Conservation (phyloP, 2,797 vertebrate genomes). For the Enteromius paludinosus region DNA sequence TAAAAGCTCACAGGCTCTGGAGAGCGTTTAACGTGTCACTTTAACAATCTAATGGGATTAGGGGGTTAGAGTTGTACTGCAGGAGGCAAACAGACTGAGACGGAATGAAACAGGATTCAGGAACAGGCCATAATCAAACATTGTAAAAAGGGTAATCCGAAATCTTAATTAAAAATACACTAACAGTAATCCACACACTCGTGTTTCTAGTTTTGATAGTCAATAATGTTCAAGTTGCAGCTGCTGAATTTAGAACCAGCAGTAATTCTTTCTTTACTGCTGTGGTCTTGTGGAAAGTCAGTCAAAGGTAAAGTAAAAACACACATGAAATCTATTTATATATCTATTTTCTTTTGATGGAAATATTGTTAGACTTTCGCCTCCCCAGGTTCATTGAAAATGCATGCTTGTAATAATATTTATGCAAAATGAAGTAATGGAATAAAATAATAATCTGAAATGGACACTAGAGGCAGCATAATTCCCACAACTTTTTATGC, state of each 20-base stretch:
- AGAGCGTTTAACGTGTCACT: slow-evolving; percentile 68
- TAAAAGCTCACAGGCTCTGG: slow-evolving; percentile 63
- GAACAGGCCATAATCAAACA: slow-evolving; percentile 17
- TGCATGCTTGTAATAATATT: background rate
- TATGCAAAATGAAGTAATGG: too few relatives aligned
- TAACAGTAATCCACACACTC: background rate
- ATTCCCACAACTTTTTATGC: background rate
- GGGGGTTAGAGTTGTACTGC: slow-evolving; percentile 53
- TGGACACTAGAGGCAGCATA: background rate
- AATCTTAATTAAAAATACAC: slow-evolving; percentile 23
- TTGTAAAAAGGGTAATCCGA: background rate
- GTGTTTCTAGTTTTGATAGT: background rate
- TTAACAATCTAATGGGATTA: slow-evolving; percentile 78
- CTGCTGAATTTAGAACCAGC: background rate
- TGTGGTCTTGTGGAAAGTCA: too few relatives aligned
- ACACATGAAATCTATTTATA: background rate
- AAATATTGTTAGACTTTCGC: background rate
- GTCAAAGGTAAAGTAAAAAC: background rate
- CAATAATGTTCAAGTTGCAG: background rate
- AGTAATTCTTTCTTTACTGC: background rate
- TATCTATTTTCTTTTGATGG: background rate
- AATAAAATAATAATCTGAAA: background rate
- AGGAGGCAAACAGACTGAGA: slow-evolving; percentile 19
- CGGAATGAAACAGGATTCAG: slow-evolving; percentile 46
- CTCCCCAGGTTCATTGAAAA: background rate